Evolutionary conservation across 2,113 vertebrate species (phyloP).

Genomic region (Columba janthina): DNA sequence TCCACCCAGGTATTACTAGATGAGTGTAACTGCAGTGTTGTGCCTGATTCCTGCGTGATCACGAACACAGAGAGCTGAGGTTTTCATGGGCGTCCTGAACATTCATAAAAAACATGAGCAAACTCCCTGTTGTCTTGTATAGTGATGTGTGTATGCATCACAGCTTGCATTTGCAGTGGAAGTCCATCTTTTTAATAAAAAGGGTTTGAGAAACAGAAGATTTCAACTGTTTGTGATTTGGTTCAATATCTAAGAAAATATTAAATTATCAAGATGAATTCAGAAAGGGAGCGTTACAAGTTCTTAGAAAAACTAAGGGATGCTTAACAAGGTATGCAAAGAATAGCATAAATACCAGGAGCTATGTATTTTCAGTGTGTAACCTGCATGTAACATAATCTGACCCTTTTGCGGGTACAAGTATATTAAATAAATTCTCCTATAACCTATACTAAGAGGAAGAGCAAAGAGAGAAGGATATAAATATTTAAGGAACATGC

Average conservation of each 20-base stretch:
- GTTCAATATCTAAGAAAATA: not conserved
- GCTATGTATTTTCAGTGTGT: not conserved
- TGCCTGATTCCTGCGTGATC: not conserved
- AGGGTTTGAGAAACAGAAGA: not conserved
- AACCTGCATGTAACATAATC: not conserved
- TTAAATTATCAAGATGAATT: not conserved
- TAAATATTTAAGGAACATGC: not conserved
- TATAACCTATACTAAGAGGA: not conserved
- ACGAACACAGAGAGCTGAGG: not conserved
- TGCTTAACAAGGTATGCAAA: not conserved
- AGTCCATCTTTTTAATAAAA: not conserved
- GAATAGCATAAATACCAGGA: not conserved
- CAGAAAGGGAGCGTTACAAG: not conserved
- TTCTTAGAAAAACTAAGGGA: not conserved
- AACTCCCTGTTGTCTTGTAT: not conserved
- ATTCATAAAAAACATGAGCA: not conserved
- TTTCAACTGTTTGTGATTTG: not conserved
- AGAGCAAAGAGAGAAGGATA: not conserved
- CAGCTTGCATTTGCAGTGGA: not conserved
- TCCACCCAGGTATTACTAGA: not conserved
- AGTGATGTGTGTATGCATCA: not conserved
- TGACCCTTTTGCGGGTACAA: not conserved
- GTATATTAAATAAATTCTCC: not conserved
- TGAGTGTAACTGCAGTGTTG: not conserved
- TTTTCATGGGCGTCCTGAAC: not conserved